Evolutionary conservation across 1,140 invertebrate species (phyloP), one percentile per base, ranked within the genome.

Genomic region (Nymphalis io): DNA sequence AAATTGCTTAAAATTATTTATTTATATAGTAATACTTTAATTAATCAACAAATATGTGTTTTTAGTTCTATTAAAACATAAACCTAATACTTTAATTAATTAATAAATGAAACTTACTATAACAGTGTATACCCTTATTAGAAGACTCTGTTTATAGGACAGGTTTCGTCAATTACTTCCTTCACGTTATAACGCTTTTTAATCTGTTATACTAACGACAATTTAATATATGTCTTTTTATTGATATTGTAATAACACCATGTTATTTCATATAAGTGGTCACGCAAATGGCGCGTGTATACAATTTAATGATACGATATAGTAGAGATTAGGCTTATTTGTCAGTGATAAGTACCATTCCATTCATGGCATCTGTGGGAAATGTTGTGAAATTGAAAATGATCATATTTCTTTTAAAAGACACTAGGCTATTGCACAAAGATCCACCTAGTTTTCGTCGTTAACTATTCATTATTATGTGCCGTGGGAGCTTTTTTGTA

Each of bases 361-460:
- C 82, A 89, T 87, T 88, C 85, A 87, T 85, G 71, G 70, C 68
- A 38, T 61, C 75, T 90, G 88, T 91, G 89, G 88, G 89, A 91
- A 91, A 82, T 70, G 71, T 91, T 85, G 83, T 87, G 89, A 91
- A 91, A 91, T 90, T 91, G 84, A 89, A 88, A 88, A 91, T 89
- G 86, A 91, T 91, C 88, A 85, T 91, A 91, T 89, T 90, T 90
- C 88, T 89, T 89, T 86, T 86, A 88, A 89, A 90, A 90, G 80
- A 91, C 87, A 84, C 86, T 72, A 76, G 78, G 78, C 84, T 81
- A 83, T 90, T 91, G 89, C 87, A 89, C 87, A 90, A 89, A 87
- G 89, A 91, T 91, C 89, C 89, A 90, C 89, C 89, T 91, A 91
- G 88, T 91, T 91, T 91, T 90, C 83, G 89, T 85, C 77, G 87